A percentile compares a stretch with the other conserved stretches of the same genome.
Conservation (phyloP, 2,113 vertebrate genomes). For the Phrynosoma platyrhinos region DNA sequence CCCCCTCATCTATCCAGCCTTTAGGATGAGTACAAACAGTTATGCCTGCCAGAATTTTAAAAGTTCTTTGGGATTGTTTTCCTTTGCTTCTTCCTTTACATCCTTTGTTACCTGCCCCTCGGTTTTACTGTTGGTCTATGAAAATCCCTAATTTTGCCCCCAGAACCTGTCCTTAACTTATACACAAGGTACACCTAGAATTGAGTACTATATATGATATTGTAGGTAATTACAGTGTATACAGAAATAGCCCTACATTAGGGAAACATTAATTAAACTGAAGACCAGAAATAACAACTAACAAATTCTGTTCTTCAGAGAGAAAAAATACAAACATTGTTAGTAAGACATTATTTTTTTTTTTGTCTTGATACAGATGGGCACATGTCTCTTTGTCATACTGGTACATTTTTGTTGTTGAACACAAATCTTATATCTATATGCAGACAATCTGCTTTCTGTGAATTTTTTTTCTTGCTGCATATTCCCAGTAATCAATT, state of each 20-base stretch:
- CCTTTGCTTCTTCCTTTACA: no score
- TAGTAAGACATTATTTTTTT: neutral
- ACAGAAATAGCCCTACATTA: neutral
- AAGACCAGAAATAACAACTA: conserved; percentile 31
- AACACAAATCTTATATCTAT: neutral
- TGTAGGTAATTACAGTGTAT: neutral
- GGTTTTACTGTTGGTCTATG: no score
- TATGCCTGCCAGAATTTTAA: no score
- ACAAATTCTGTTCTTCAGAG: neutral
- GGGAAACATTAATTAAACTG: conserved; percentile 20
- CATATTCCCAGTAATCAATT: neutral
- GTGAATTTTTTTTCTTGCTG: neutral
- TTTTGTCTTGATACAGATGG: neutral
- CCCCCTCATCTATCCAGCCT: no score
- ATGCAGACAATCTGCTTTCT: neutral
- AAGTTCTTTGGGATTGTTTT: no score
- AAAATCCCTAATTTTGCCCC: no score
- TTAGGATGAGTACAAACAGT: no score
- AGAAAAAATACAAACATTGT: neutral
- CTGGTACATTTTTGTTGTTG: conserved; percentile 4
- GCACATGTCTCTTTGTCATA: neutral
- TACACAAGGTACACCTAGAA: no score
- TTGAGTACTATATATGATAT: neutral
- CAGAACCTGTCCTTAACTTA: no score
- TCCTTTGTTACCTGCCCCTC: no score